Evolutionary conservation across 2,888 invertebrate species (phyloP).

Genomic region (Leptinotarsa haldemani): DNA sequence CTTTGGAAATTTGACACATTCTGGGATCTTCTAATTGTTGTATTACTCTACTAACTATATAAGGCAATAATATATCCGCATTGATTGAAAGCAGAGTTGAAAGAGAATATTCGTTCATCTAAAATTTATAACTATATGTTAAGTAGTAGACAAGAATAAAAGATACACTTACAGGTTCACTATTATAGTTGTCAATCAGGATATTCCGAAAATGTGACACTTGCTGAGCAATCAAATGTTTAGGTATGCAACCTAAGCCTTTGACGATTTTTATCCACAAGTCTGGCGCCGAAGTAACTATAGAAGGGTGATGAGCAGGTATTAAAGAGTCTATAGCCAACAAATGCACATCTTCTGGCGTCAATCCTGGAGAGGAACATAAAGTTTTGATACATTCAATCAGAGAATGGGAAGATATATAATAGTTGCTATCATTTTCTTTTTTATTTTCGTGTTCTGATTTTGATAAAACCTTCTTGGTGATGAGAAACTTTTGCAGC

Average conservation of each 20-base stretch:
- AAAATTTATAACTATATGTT: constrained; percentile 32
- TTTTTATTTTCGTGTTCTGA: constrained; percentile 59
- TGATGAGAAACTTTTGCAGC: constrained; percentile 75
- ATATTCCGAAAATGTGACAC: constrained; percentile 71
- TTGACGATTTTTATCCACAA: constrained; percentile 78
- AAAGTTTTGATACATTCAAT: constrained; percentile 64
- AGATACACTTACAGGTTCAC: constrained; percentile 53
- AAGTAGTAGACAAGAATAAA: background rate
- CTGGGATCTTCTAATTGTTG: constrained; percentile 73
- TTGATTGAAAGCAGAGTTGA: constrained; percentile 75
- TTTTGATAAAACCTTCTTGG: constrained; percentile 68
- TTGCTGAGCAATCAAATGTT: constrained; percentile 72
- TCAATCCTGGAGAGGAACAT: constrained; percentile 63
- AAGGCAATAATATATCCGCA: constrained; percentile 74
- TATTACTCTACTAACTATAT: constrained; percentile 73
- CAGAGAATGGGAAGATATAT: constrained; percentile 65
- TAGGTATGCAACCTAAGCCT: constrained; percentile 71
- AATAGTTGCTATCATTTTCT: constrained; percentile 68
- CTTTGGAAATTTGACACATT: constrained; percentile 79
- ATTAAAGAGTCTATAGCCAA: constrained; percentile 77
- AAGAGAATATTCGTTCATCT: constrained; percentile 79
- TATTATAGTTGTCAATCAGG: constrained; percentile 70
- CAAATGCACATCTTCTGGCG: constrained; percentile 68
- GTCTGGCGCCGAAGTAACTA: constrained; percentile 70
- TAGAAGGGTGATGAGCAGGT: constrained; percentile 81